Percentiles rank a stretch among this genome's conserved stretches.
Conservation (phyloP, 2,888 invertebrate species). For the Patella caerulea region DNA sequence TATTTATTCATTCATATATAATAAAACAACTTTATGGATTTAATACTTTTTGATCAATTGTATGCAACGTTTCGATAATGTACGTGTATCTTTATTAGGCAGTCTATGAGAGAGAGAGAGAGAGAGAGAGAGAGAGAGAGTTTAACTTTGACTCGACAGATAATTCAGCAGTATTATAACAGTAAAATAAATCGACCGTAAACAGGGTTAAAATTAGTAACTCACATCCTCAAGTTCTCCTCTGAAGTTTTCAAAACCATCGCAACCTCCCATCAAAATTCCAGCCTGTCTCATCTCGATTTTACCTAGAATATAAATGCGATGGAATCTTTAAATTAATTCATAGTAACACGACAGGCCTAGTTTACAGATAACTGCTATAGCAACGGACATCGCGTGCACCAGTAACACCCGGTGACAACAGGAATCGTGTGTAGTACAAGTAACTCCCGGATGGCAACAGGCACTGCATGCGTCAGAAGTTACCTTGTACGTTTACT, state of each 20-base stretch:
- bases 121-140: no score
- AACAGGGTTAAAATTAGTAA: not conserved
- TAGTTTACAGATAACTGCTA: no score
- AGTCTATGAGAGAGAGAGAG: not conserved
- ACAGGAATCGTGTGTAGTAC: no score
- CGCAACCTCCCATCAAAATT: constrained; percentile 48
- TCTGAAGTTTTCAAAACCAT: constrained; percentile 42
- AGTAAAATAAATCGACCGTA: not conserved
- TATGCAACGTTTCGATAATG: no score
- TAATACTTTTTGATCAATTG: no score
- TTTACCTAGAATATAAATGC: constrained; percentile 37
- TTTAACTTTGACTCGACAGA: no score
- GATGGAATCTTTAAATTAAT: not conserved
- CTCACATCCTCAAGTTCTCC: constrained; percentile 58
- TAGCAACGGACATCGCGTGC: no score
- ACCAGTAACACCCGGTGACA: no score
- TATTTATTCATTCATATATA: not conserved
- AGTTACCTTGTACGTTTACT: no score
- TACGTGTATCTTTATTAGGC: no score
- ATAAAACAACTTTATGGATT: not conserved
- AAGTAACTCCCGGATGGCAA: no score
- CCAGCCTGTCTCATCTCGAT: constrained; percentile 47
- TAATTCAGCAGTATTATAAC: not conserved
- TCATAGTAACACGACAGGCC: not conserved
- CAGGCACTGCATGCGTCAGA: no score